Conservation (phyloP, 1,140 invertebrate species). For the Brachionus manjavacas region DNA sequence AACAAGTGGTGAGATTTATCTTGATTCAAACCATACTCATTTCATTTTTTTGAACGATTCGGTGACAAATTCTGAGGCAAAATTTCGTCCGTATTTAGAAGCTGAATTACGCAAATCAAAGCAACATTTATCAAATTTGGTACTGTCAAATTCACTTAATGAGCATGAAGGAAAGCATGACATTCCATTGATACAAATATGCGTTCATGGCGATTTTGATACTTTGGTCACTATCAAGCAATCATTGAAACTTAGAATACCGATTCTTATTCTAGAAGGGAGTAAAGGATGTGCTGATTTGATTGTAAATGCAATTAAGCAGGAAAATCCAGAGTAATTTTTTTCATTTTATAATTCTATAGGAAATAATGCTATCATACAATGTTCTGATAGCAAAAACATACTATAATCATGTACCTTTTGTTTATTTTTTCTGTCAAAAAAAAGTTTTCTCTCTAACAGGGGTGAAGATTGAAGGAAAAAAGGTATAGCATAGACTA, state of each 20-base stretch:
- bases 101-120: neutral
- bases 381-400: too few relatives aligned
- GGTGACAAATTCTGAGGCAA: neutral
- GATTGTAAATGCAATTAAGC: constrained; percentile 50
- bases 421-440: too few relatives aligned
- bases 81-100: neutral
- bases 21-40: constrained; percentile 18
- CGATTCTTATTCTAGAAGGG: constrained; percentile 55
- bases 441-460: too few relatives aligned
- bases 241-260: constrained; percentile 50
- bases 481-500: too few relatives aligned
- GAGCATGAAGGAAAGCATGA: neutral
- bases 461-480: too few relatives aligned
- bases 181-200: constrained; percentile 54
- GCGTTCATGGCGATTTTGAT: constrained; percentile 57
- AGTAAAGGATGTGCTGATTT: constrained; percentile 56
- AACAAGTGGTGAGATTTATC: neutral
- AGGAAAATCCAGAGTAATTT: neutral
- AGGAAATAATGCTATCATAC: too few relatives aligned
- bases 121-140: neutral
- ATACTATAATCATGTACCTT: too few relatives aligned
- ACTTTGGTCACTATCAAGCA: constrained; percentile 52
- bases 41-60: neutral
- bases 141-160: neutral
- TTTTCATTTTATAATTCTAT: too few relatives aligned